Percentiles rank a stretch among this genome's conserved stretches.
phyloP scores from a whole-genome alignment of 2,113 vertebrate genomes.

The Solenodon paradoxus region DNA sequence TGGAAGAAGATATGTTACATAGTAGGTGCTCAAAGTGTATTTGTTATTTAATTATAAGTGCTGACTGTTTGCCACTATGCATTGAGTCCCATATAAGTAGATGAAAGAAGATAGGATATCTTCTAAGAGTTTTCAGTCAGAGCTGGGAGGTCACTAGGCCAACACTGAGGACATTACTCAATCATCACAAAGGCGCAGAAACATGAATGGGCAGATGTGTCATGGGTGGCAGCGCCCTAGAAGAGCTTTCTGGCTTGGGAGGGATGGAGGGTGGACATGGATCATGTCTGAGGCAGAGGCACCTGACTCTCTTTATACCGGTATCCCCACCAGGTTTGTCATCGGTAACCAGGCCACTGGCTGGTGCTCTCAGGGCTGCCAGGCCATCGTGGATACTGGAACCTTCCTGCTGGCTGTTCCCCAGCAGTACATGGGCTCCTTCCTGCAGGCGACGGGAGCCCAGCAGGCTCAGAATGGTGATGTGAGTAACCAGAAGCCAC shows the following conservation, averaged over 20 bases:
- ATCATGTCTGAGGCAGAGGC: neutral
- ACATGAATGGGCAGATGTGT: neutral
- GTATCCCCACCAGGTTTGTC: slow-evolving; percentile 67
- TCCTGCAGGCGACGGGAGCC: slow-evolving; percentile 72
- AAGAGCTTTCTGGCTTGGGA: neutral
- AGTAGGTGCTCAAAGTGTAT: neutral
- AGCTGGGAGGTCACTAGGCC: neutral
- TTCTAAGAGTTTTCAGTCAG: neutral
- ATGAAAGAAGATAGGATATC: neutral
- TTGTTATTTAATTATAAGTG: neutral
- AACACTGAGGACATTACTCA: neutral
- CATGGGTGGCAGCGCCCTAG: neutral
- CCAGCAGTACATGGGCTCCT: slow-evolving; percentile 46
- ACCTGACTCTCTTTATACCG: neutral
- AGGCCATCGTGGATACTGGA: slow-evolving; percentile 80
- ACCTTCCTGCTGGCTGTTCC: slow-evolving; percentile 76
- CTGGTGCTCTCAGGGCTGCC: slow-evolving; percentile 79
- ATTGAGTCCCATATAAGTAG: neutral
- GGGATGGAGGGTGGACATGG: neutral
- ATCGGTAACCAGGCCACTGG: slow-evolving; percentile 69
- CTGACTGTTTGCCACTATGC: neutral
- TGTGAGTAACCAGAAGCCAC: slow-evolving; percentile 56
- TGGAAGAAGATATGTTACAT: neutral
- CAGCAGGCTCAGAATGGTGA: slow-evolving; percentile 66
- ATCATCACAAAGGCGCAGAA: neutral